Evolutionary conservation across 2,888 invertebrate species (phyloP), one percentile per base, ranked within the genome.

Genomic region (Amphipyra tragopoginis): DNA sequence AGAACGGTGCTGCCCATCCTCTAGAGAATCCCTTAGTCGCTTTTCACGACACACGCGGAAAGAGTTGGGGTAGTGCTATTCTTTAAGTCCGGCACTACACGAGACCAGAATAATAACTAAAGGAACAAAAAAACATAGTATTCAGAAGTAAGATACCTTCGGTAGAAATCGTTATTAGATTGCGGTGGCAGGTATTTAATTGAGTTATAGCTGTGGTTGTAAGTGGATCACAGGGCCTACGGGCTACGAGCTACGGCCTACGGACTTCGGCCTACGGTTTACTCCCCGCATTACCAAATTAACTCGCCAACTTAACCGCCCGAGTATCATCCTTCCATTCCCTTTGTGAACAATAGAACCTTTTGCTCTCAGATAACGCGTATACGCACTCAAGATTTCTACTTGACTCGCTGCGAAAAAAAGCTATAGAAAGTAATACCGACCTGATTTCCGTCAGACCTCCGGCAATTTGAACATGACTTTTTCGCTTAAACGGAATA

Each of bases 401-500:
- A 59, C 65, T 69, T 47, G 63, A 63, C 53, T 64, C 49, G 57
- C 36, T 60, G 45, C 53, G 49, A 69, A 78, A 72, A 72, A 72
- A 65, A 65, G 58, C 58, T 68, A 72, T 56, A 60, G 48, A 53
- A 72, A 79, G 73, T 73, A 83, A 80, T 82, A 69, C 61, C 60
- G 69, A 38, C 57, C 62, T 66, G 71, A 82, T 81, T 81, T 80
- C 71, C 80, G 74, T 61, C 60, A 55, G 74, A 65, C 74, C 62
- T 51, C 66, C 47, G 64, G 65, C 65, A 72, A 73, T 70, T 70
- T 65, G 52, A 71, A 65, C 71, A 72, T 59, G 72, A 73, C 66
- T 74, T 75, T 78, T 80, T 74, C 71, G 64, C 59, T 75, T 72
- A 80, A 72, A 65, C 71, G 78, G 69, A 79, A 82, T 79, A 80